Evolutionary conservation across 2,113 vertebrate genomes (phyloP), one percentile per base, ranked within the genome.

Genomic region (Rhinogobius similis): DNA sequence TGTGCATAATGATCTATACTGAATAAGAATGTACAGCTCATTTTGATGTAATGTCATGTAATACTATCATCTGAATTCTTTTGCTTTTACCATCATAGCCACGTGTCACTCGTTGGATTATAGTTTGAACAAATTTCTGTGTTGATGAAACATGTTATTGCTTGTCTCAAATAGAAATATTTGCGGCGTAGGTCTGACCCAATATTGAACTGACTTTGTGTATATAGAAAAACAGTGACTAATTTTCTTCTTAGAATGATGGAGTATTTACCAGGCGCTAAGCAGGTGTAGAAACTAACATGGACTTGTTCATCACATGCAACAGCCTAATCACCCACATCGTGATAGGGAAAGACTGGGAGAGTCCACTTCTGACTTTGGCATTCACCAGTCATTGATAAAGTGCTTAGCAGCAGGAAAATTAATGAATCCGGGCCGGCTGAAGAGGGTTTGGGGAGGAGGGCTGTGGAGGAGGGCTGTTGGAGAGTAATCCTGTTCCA

Each of bases 401-500:
- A 94, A 93, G 91, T 93, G 91, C 91, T 94, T 94, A 94, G 89
- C 86, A 78, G 86, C 72, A 85, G 88, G 85, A 86, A 90, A 93
- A 92, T 93, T 93, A 94, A 92, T 92, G 91, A 93, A 92, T 93
- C 90, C 74, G 82, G 87, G 81, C 91, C 89, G 87, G 87, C 88
- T 90, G 84, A 85, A 66, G 75, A 65, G 56, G 65, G 77, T 73
- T 59, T 64, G 66, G 65, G 72, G 63, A 52, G 72, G 69, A 70
- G 64, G 81, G 44, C 56, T 39, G 74, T 62, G 75, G 70, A 52
- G 70, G 82, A 70, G 74, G 71, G 46, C 7, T 81, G 70, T 32
- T 75, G 79, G 76, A 77, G 85, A 82, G 91, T 94, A 94, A 94
- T 94, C 92, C 91, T 90, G 92, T 93, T 94, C 92, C 91, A 90